Evolutionary conservation across 2,797 vertebrate species (phyloP).

Genomic region (Pipistrellus nathusii): DNA sequence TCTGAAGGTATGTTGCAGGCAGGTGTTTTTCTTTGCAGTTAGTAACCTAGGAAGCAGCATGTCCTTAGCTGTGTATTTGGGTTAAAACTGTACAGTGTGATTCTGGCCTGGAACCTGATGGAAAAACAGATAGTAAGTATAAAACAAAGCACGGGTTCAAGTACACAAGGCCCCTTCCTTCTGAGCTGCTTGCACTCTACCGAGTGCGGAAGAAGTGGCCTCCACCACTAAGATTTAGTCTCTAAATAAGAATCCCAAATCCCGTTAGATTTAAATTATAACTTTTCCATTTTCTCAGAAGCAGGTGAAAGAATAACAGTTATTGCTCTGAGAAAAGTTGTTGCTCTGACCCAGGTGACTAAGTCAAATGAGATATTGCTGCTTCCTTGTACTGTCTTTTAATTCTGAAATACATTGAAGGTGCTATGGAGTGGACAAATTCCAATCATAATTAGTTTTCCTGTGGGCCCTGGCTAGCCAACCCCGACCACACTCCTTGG

Average conservation of each 20-base stretch:
- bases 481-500: not conserved
- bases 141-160: constrained; percentile 91
- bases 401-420: not conserved
- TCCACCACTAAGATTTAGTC: not conserved
- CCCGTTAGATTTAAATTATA: not conserved
- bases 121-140: constrained; percentile 93
- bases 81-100: constrained; percentile 88
- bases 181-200: constrained; percentile 24
- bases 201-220: not conserved
- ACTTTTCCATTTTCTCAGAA: constrained; percentile 19
- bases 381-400: constrained; percentile 65
- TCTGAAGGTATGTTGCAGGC: constrained; percentile 97
- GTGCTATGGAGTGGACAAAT: not conserved
- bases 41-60: constrained; percentile 91
- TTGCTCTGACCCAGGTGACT: not conserved
- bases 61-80: constrained; percentile 91
- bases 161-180: not conserved
- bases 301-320: constrained; percentile 10
- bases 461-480: not conserved
- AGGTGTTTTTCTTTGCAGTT: constrained; percentile 96
- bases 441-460: not conserved
- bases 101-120: constrained; percentile 95
- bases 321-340: constrained; percentile 62
- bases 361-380: constrained; percentile 44
- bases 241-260: not conserved